Evolutionary conservation across 2,888 invertebrate species (phyloP).

Genomic region (Limenitis camilla): DNA sequence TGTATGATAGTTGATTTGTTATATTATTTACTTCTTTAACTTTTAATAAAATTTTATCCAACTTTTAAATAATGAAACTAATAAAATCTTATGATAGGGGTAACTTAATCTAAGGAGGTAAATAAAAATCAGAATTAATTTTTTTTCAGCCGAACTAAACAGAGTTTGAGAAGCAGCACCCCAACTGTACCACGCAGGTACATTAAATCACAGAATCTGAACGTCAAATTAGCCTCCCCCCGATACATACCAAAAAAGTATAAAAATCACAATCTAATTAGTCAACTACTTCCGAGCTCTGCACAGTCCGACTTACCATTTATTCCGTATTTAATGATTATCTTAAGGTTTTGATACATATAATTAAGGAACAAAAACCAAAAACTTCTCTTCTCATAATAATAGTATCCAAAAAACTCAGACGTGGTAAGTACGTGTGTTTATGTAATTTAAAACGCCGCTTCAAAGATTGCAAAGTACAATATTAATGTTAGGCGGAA

Average conservation of each 20-base stretch:
- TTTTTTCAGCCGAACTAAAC: slow-evolving; percentile 56
- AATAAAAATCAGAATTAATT: slow-evolving; percentile 24
- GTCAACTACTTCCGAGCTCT: slow-evolving; percentile 53
- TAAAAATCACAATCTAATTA: slow-evolving; percentile 64
- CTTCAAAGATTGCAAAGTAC: slow-evolving; percentile 69
- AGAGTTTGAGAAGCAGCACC: slow-evolving; percentile 48
- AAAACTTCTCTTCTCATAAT: slow-evolving; percentile 61
- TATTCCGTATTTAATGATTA: slow-evolving; percentile 69
- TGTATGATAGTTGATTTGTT: too few relatives aligned
- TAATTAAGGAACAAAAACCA: slow-evolving; percentile 75
- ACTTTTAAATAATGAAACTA: too few relatives aligned
- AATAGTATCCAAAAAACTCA: slow-evolving; percentile 61
- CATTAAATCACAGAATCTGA: slow-evolving; percentile 67
- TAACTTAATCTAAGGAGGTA: slow-evolving; percentile 11
- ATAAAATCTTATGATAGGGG: background rate
- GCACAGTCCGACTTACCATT: slow-evolving; percentile 50
- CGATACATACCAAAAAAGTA: slow-evolving; percentile 53
- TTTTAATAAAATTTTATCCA: too few relatives aligned
- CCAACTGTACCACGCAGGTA: slow-evolving; percentile 58
- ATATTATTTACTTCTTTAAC: too few relatives aligned
- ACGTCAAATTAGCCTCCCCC: slow-evolving; percentile 46
- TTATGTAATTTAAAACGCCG: slow-evolving; percentile 48
- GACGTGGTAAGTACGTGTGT: slow-evolving; percentile 60
- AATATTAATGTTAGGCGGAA: slow-evolving; percentile 72
- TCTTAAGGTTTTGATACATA: slow-evolving; percentile 66